Percentiles rank a stretch among this genome's conserved stretches.
Evolutionary conservation across 2,113 vertebrate species (phyloP).

Genomic region (Andinoacara biseriatus): DNA sequence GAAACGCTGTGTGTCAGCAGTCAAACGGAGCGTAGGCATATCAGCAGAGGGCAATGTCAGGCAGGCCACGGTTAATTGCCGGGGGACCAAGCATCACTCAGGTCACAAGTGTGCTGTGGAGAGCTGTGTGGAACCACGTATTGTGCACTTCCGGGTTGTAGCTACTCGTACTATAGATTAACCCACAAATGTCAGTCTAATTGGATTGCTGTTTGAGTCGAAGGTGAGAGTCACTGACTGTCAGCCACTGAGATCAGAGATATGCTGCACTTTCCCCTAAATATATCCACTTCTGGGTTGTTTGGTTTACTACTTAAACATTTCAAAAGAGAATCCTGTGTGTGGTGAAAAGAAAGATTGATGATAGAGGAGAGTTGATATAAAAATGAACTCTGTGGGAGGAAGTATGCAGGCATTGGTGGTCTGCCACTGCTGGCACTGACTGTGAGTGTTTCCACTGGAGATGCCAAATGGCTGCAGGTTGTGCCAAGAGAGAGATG

Average conservation of each 20-base stretch:
- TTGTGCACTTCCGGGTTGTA: not conserved
- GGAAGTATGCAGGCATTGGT: slow-evolving; percentile 55
- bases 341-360: slow-evolving; percentile 27
- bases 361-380: slow-evolving; percentile 46
- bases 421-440: slow-evolving; percentile 61
- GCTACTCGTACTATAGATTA: not conserved
- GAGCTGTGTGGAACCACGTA: not conserved
- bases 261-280: not conserved
- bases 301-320: slow-evolving; percentile 6
- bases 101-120: not conserved
- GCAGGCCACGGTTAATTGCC: not conserved
- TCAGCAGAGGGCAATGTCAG: not conserved
- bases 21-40: not conserved
- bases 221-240: not conserved
- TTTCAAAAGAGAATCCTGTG: slow-evolving; percentile 6
- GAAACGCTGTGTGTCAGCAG: not conserved
- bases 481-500: slow-evolving; percentile 62
- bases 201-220: not conserved
- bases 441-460: slow-evolving; percentile 50
- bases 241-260: not conserved
- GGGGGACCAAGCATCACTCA: not conserved
- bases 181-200: not conserved
- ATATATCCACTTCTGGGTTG: not conserved
- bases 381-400: slow-evolving; percentile 59
- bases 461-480: slow-evolving; percentile 62